A percentile compares a stretch with the other conserved stretches of the same genome.
Conservation (phyloP, 2,113 vertebrate genomes). For the Toxotes chatareus region DNA sequence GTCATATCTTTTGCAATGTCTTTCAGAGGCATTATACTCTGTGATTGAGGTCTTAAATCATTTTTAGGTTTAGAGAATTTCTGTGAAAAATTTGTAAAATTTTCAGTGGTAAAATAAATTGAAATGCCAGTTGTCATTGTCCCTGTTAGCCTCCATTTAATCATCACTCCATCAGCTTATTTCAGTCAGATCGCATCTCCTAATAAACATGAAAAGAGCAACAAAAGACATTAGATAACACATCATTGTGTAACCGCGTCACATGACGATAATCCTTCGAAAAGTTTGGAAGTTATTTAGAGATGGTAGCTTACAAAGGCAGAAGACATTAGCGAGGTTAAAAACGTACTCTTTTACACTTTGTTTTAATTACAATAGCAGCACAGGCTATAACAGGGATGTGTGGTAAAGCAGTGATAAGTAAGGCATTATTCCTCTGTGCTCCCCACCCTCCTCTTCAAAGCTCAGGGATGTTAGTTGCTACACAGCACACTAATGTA, state of each 20-base stretch:
- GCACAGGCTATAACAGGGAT: slow-evolving; percentile 49
- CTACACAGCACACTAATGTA: slow-evolving; percentile 76
- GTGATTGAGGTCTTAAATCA: background rate
- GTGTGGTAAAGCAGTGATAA: slow-evolving; percentile 74
- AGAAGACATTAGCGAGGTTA: slow-evolving; percentile 2
- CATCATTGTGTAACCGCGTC: slow-evolving; percentile 14
- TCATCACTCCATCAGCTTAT: slow-evolving; percentile 44
- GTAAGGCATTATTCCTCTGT: slow-evolving; percentile 74
- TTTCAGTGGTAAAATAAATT: slow-evolving; percentile 32
- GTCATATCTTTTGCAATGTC: slow-evolving; percentile 3
- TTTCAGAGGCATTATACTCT: slow-evolving; percentile 15
- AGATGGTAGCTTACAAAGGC: slow-evolving; percentile 12
- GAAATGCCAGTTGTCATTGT: slow-evolving; percentile 45
- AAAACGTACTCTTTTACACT: slow-evolving; percentile 58
- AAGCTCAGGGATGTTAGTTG: slow-evolving; percentile 74
- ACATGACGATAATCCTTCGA: background rate
- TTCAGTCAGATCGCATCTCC: slow-evolving; percentile 32
- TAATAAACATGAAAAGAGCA: slow-evolving; percentile 48
- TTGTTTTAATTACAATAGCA: slow-evolving; percentile 66
- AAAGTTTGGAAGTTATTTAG: slow-evolving; percentile 31
- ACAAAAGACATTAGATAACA: slow-evolving; percentile 38
- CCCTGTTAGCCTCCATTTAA: slow-evolving; percentile 46
- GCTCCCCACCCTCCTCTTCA: slow-evolving; percentile 67
- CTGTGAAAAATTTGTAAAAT: background rate
- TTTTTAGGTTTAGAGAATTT: slow-evolving; percentile 35